Evolutionary conservation across 2,113 vertebrate species (phyloP).

Genomic region (Cebus imitator): DNA sequence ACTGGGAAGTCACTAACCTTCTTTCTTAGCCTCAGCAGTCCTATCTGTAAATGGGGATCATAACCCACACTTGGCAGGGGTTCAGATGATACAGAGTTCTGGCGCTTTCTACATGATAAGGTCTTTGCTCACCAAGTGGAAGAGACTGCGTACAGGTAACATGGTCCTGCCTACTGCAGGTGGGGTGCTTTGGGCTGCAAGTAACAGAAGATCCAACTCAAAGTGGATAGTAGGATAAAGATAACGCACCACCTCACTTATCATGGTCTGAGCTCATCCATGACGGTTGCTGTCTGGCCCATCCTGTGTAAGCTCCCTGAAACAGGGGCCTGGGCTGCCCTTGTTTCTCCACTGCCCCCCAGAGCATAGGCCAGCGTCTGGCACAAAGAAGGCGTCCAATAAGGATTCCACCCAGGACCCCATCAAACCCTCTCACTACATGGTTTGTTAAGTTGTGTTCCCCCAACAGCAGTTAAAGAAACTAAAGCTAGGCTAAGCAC

Average conservation of each 20-base stretch:
- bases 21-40: background rate
- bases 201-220: background rate
- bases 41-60: background rate
- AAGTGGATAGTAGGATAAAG: background rate
- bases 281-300: background rate
- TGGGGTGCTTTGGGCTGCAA: background rate
- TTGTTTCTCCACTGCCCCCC: background rate
- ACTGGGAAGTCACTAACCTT: no score
- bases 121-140: background rate
- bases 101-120: background rate
- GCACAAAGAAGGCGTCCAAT: rapidly evolving
- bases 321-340: background rate
- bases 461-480: background rate
- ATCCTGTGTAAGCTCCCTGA: background rate
- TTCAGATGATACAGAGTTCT: background rate
- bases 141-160: background rate
- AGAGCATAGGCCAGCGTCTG: background rate
- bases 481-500: background rate
- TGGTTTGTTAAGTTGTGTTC: background rate
- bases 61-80: background rate
- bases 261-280: background rate
- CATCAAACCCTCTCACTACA: background rate
- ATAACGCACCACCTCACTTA: rapidly evolving
- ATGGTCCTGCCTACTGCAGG: no score
- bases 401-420: background rate